A percentile compares a stretch with the other conserved stretches of the same genome.
These are phyloP conservation scores for Callaeas wilsoni DNA, from an alignment of 2,113 vertebrate genomes.

Conservation along the genomic window DNA sequence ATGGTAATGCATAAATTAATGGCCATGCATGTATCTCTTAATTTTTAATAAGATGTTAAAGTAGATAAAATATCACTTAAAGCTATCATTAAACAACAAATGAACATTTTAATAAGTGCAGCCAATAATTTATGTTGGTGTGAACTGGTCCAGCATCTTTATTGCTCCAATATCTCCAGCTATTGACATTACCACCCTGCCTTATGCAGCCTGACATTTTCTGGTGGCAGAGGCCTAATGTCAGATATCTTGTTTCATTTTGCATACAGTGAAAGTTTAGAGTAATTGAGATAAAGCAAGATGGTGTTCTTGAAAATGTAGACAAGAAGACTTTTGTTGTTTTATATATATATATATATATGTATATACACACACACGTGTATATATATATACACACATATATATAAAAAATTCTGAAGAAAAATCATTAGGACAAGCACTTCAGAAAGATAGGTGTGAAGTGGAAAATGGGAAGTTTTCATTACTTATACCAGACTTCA, in stretches of 20 bases:
- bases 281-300: background rate
- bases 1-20: background rate
- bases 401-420: background rate
- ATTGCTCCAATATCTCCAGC: fast-evolving
- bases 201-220: background rate
- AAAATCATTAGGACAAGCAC: background rate
- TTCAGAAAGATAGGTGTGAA: background rate
- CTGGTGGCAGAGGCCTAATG: background rate
- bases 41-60: constrained; percentile 1
- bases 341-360: background rate
- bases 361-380: fast-evolving
- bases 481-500: background rate
- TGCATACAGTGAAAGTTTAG: background rate
- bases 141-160: background rate
- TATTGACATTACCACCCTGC: background rate
- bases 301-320: background rate
- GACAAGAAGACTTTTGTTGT: background rate
- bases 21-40: background rate
- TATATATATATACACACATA: background rate
- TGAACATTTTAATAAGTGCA: background rate
- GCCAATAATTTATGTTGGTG: background rate
- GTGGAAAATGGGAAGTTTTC: background rate
- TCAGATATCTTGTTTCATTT: background rate
- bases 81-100: constrained; percentile 14
- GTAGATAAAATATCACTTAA: background rate